Evolutionary conservation across 23 tunicate species (phyloP).

Genomic region (Clavelina lepadiformis): DNA sequence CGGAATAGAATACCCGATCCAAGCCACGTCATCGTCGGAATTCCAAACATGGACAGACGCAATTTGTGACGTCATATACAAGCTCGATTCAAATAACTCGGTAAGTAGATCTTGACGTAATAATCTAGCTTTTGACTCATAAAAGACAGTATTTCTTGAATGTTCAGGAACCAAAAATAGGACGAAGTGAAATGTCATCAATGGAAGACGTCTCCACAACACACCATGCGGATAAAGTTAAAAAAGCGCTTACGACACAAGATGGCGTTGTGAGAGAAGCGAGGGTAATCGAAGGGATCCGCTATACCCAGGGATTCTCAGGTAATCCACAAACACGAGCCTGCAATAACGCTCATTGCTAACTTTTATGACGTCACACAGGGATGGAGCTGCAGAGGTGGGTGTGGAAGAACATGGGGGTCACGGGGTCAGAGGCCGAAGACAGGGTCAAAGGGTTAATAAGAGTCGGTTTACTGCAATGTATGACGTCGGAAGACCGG

Average conservation of each 20-base stretch:
- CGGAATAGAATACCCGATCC: constrained; percentile 56
- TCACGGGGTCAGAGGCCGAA: constrained; percentile 41
- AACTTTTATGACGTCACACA: neutral
- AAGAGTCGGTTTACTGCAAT: constrained; percentile 31
- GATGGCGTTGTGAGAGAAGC: constrained; percentile 34
- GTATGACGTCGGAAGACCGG: constrained; percentile 22
- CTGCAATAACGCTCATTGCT: too few species aligned
- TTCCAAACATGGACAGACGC: constrained; percentile 48
- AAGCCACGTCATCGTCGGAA: constrained; percentile 51
- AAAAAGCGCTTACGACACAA: constrained; percentile 11
- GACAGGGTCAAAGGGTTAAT: constrained; percentile 25
- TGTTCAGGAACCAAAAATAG: neutral
- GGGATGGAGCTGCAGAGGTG: constrained; percentile 57
- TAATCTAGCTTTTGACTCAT: too few species aligned
- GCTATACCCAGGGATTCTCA: constrained; percentile 47
- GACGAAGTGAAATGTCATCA: too few species aligned
- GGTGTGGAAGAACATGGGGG: constrained; percentile 45
- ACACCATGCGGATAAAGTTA: too few species aligned
- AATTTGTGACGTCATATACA: constrained; percentile 45
- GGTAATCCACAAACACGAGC: constrained; percentile 12
- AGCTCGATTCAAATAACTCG: constrained; percentile 8
- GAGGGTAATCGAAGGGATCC: constrained; percentile 23
- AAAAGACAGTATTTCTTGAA: too few species aligned
- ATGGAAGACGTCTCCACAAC: too few species aligned
- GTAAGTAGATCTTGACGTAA: too few species aligned